phyloP scores from a whole-genome alignment of 2,113 vertebrate species.

The Podarcis muralis region DNA sequence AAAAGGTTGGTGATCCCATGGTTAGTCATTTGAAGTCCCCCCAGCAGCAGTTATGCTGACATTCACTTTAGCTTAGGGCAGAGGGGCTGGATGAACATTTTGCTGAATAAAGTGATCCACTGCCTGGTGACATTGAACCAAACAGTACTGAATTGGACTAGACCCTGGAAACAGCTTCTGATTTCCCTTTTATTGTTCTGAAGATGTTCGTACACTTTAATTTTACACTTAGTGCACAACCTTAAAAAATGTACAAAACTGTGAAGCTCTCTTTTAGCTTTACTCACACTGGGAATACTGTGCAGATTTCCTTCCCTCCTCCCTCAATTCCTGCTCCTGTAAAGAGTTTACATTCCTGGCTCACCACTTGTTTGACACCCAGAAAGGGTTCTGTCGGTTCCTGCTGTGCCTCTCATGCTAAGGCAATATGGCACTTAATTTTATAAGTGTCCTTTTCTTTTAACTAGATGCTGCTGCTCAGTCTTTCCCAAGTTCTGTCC shows the following conservation, averaged over 20 bases:
- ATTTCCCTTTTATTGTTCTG: neutral
- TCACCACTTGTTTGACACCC: no score
- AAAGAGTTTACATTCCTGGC: no score
- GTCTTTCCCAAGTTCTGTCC: no score
- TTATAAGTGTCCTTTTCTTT: no score
- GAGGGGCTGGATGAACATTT: neutral
- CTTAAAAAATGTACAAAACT: neutral
- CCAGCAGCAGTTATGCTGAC: neutral
- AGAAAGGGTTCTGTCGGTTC: no score
- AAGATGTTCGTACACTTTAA: neutral
- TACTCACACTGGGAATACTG: no score
- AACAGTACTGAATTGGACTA: neutral
- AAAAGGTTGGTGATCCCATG: neutral
- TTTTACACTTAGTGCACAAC: neutral
- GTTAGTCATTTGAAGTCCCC: neutral
- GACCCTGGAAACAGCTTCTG: neutral
- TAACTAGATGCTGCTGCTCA: no score
- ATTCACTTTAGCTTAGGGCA: neutral
- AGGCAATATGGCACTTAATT: no score
- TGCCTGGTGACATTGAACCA: neutral
- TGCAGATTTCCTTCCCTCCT: no score
- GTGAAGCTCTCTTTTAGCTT: neutral
- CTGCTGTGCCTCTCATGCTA: no score
- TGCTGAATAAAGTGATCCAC: neutral
- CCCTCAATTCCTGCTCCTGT: no score